Evolutionary conservation across 2,888 invertebrate genomes (phyloP), one percentile per base, ranked within the genome.

Genomic region (Eustalomyia histrio): DNA sequence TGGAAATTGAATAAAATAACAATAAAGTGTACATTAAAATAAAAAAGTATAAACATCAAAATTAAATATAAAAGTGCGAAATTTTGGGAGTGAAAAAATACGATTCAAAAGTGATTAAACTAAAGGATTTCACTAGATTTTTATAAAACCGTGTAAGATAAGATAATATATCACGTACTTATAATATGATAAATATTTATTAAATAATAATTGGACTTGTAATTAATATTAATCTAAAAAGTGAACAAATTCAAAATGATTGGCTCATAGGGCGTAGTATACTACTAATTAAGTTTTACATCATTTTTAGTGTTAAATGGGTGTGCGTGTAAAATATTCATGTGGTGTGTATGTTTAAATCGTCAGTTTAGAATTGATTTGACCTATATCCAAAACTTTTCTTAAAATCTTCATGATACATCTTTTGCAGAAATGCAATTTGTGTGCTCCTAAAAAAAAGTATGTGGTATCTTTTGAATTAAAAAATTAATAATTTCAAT

Each of bases 261-360:
- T 69, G 35, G 76, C 69, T 76, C 76, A 69, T 79, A 61, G 72
- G 72, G 78, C 72, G 78, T 72, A 67, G 67, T 43, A 69, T 52
- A 50, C 50, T 52, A 69, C 60, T 60, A 69, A 69, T 50, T 60
- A 50, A 29, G 24, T 57, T 67, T 47, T n/a, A 47, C n/a, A 47
- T 47, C n/a, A 47, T 47, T 47, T 4, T 47, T n/a, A n/a, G n/a
- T 14, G 16, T 43, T 1, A 39, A 43, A 43, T 55, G 55, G 55
- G 67, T 67, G n/a, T n/a, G n/a, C n/a, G n/a, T n/a, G n/a, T n/a
- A n/a, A n/a, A n/a, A n/a, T n/a, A n/a, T n/a, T n/a, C n/a, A n/a
- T n/a, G n/a, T n/a, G n/a, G n/a, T n/a, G n/a, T n/a, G n/a, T n/a
- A n/a, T n/a, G n/a, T n/a, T n/a, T n/a, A n/a, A n/a, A n/a, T n/a